Evolutionary conservation across 2,888 invertebrate species (phyloP).

Genomic region (Leptura quadrifasciata): DNA sequence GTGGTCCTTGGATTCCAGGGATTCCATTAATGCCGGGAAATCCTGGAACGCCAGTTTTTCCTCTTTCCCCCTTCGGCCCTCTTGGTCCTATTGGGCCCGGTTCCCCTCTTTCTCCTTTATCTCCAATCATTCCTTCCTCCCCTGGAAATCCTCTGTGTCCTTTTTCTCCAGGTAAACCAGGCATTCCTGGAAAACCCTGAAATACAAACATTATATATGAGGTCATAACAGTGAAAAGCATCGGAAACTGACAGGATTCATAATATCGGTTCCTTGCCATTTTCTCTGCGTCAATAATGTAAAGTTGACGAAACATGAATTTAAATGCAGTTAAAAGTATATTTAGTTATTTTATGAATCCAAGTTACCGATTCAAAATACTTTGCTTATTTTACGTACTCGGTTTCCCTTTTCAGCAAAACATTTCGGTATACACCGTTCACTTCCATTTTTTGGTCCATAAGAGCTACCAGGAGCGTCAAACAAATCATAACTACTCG

Average conservation of each 20-base stretch:
- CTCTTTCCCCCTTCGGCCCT: constrained; percentile 90
- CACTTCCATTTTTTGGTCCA: constrained; percentile 76
- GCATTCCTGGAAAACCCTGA: constrained; percentile 84
- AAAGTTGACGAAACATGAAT: neutral
- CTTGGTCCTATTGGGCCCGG: constrained; percentile 87
- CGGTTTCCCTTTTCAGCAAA: constrained; percentile 91
- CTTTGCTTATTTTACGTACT: constrained; percentile 70
- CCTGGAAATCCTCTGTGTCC: constrained; percentile 90
- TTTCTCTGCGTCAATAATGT: neutral
- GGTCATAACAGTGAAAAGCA: neutral
- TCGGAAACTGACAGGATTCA: neutral
- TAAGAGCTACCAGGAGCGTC: constrained; percentile 73
- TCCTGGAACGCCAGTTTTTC: constrained; percentile 91
- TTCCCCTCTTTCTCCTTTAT: constrained; percentile 93
- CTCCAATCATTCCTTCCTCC: constrained; percentile 88
- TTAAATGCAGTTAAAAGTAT: neutral
- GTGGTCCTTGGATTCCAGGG: constrained; percentile 82
- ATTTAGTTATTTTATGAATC: neutral
- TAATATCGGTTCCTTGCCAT: neutral
- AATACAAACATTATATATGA: constrained; percentile 50
- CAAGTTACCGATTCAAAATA: neutral
- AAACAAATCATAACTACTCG: constrained; percentile 74
- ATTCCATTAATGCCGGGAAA: constrained; percentile 86
- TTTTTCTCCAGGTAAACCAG: constrained; percentile 83
- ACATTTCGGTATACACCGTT: constrained; percentile 89